Base-by-base conservation (phyloP, 2,113 vertebrate species). In the Anarhynchus alexandrinus region DNA sequence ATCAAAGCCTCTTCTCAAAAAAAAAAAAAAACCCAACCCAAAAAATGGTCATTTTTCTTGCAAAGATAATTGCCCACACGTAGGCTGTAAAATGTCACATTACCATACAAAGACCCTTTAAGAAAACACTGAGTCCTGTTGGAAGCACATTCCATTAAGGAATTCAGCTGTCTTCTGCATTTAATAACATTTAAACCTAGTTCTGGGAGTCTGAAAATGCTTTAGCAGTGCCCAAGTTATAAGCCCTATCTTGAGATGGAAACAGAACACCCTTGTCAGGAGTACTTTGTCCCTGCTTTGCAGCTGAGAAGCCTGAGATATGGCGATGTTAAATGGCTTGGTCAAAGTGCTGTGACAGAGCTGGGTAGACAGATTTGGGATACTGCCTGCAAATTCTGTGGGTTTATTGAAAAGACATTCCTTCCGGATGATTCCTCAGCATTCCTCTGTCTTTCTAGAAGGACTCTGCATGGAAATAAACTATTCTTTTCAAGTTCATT, bases 81-180 rank as follows among this genome's bases (percentile, higher is more conserved):
- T 82, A 83, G 93, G 67, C 93, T 95, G 88, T 78, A 83, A 97
- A 97, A 97, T 96, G 95, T 96, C 94, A 95, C 97, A 97, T 97
- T 96, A 97, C 74, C 95, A 97, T 95, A 97, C 93, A 97, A 96
- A 96, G 92, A 61, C 93, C 59, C 94, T 96, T 87, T 93, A 96
- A 91, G 82, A 94, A 94, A 94, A 92, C 88, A 88, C 74, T 66
- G 67, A 87, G 36, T 47, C 16, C 25, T 73, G 66, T 74, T 95
- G 66, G 78, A 95, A 96, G 87, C 76, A 62, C 55, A 74, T 90
- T 91, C 62, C 92, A 29, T 70, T 85, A 59, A 77, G 66, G 82
- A 93, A 90, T 90, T 97, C 34, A 90, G 32, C 77, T 86, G 49
- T 88, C 57, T 88, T 92, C 67, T 43, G 15, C 64, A 58, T 82